Conservation (phyloP, 2,797 vertebrate species). For the Epinephelus coioides region DNA sequence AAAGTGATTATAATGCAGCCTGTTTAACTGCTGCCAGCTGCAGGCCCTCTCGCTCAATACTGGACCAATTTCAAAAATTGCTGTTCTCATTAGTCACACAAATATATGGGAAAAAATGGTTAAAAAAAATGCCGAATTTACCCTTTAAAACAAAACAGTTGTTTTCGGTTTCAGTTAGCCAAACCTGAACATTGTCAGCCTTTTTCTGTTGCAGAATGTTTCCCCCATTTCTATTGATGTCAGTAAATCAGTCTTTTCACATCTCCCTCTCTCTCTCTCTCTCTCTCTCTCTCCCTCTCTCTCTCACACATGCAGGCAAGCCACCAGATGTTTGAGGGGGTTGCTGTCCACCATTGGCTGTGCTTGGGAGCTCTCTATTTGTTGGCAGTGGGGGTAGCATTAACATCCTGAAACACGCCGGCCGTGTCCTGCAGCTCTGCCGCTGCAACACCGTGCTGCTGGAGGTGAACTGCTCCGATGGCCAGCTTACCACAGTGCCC, state of each 20-base stretch:
- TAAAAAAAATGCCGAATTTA: too few species aligned
- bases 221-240: neutral
- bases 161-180: neutral
- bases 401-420: constrained; percentile 60
- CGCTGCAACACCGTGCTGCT: constrained; percentile 79
- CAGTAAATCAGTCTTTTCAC: neutral
- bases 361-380: constrained; percentile 79
- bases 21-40: too few species aligned
- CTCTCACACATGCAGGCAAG: constrained; percentile 62
- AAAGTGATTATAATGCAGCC: too few species aligned
- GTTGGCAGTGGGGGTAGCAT: constrained; percentile 66
- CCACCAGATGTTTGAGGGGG: constrained; percentile 82
- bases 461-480: constrained; percentile 85
- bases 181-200: neutral
- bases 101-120: too few species aligned
- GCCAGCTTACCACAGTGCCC: constrained; percentile 82
- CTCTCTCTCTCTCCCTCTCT: constrained; percentile 28
- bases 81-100: too few species aligned
- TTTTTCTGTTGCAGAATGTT: neutral
- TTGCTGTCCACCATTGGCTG: constrained; percentile 68
- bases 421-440: constrained; percentile 86
- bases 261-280: constrained; percentile 50
- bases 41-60: too few species aligned
- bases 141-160: neutral
- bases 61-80: too few species aligned